Percentiles rank a stretch among this genome's conserved stretches.
phyloP scores from a whole-genome alignment of 2,888 invertebrate genomes.

The Conops quadrifasciatus region DNA sequence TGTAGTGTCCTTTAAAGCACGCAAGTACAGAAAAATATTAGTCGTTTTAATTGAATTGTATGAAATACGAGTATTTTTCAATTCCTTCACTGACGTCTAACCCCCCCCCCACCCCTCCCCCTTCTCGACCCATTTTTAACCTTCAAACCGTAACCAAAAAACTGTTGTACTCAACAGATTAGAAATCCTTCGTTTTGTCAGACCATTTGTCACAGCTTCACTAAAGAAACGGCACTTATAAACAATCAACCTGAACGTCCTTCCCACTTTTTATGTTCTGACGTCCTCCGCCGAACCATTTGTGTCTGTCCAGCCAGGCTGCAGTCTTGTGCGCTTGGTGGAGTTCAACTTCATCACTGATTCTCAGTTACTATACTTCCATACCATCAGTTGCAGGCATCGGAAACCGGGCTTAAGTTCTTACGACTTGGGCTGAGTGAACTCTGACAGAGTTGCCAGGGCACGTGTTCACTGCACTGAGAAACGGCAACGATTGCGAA shows the following conservation, averaged over 20 bases:
- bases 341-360: constrained; percentile 26
- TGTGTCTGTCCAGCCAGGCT: neutral
- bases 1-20: too few relatives aligned
- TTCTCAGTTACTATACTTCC: constrained; percentile 29
- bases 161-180: neutral
- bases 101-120: too few relatives aligned
- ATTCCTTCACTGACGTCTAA: too few relatives aligned
- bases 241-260: neutral
- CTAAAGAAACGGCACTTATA: neutral
- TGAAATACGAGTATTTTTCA: too few relatives aligned
- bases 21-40: too few relatives aligned
- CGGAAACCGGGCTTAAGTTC: neutral
- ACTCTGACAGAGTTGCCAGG: too few relatives aligned
- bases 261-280: neutral
- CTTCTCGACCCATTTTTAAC: too few relatives aligned
- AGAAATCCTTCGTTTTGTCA: neutral
- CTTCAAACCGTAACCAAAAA: too few relatives aligned
- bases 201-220: constrained; percentile 15
- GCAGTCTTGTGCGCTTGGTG: neutral
- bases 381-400: constrained; percentile 24
- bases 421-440: too few relatives aligned
- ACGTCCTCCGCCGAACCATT: neutral
- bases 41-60: too few relatives aligned
- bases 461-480: too few relatives aligned
- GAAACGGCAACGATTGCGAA: too few relatives aligned